Conservation (phyloP, 2,888 invertebrate genomes). For the Ganaspis brasiliensis region DNA sequence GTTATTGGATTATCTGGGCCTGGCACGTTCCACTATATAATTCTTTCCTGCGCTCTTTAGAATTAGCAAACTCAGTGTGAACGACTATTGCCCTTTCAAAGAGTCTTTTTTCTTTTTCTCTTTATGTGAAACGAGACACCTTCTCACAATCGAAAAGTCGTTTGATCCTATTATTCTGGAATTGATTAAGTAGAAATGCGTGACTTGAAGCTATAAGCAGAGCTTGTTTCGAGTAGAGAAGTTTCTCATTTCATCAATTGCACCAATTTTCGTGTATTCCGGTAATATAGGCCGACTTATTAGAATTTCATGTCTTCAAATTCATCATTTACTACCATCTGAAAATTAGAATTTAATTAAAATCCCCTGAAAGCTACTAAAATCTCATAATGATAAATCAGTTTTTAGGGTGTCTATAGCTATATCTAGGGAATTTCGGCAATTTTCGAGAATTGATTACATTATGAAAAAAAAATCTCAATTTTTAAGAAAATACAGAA, state of each 20-base stretch:
- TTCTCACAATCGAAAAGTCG: conserved; percentile 21
- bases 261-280: conserved; percentile 25
- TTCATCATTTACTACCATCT: not conserved
- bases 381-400: not conserved
- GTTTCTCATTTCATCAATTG: conserved; percentile 35
- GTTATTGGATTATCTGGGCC: conserved; percentile 67
- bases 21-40: conserved; percentile 64
- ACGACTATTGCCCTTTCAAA: conserved; percentile 54
- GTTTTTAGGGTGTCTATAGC: too few relatives aligned
- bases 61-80: conserved; percentile 57
- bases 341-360: not conserved
- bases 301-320: conserved; percentile 7
- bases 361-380: not conserved
- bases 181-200: conserved; percentile 36
- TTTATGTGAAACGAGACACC: not conserved
- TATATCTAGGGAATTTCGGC: too few relatives aligned
- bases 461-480: too few relatives aligned
- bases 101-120: not conserved
- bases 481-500: too few relatives aligned
- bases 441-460: too few relatives aligned
- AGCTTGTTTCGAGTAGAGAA: conserved; percentile 9
- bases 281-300: conserved; percentile 7
- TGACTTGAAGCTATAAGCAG: conserved; percentile 29
- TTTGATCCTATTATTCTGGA: conserved; percentile 17
- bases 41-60: conserved; percentile 61